Evolutionary conservation across 2,113 vertebrate species (phyloP), one percentile per base, ranked within the genome.

Genomic region (Smithornis capensis): DNA sequence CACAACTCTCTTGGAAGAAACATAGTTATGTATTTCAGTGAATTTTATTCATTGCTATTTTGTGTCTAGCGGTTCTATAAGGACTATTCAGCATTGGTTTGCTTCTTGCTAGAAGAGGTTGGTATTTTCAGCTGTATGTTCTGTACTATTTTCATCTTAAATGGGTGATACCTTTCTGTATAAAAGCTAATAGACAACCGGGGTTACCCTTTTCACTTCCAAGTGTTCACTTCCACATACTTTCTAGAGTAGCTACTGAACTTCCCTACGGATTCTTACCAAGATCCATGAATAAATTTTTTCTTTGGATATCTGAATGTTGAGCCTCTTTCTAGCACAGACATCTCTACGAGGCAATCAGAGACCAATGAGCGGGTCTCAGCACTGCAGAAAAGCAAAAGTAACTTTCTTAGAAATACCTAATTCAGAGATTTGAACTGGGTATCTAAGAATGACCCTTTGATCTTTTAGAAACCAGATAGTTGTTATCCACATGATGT

Each of bases 111-210:
- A 10, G n/a, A 79, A 47, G 31, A 44, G 37, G 19, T 68, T 6
- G 5, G 1, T 59, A 3, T 80, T 92, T 90, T 79, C 29, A 62
- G 85, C 33, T 12, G 1, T 53, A 8, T 87, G 24, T 21, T 78
- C 25, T 57, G 10, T 44, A 49, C 45, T 40, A 7, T 25, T 77
- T 40, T 65, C 40, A 62, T 37, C 59, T 37, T 44, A 42, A 40
- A 16, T 44, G n/a, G 4, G 24, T 62, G 28, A 23, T 42, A 25
- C 31, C 60, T 57, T 87, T 77, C 37, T 0, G 0, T 53, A 7
- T 6, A 19, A 69, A 65, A 10, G 19, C 45, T 65, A 12, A 10
- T 25, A 65, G 67, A 14, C 21, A 74, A 53, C 18, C 19, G 42
- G 29, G 19, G 28, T 60, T 64, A 35, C 5, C 29, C 33, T 80